Evolutionary conservation across 2,888 invertebrate genomes (phyloP), one percentile per base, ranked within the genome.

Genomic region (Drosophila nigricruria): DNA sequence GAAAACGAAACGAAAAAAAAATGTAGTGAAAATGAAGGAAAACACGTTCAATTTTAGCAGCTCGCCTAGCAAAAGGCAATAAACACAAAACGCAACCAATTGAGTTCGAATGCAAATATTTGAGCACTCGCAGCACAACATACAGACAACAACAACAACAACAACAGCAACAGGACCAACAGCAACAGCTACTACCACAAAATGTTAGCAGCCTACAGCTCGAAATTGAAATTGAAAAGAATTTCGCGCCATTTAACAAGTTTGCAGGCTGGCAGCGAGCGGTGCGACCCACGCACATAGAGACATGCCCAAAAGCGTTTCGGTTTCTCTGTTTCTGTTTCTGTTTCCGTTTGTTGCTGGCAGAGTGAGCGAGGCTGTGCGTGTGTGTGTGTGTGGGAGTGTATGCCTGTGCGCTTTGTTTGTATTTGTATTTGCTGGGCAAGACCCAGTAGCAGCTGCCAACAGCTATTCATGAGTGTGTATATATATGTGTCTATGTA

Each of bases 21-120:
- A 16, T 23, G 9, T 9, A 9, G 42, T 36, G 12, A 58, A 66
- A 69, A 60, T 42, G 59, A 61, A 65, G 60, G 25, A 70, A 77
- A 77, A 73, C 60, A 60, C 62, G 68, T 77, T 71, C 69, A 64
- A 70, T 88, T 85, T 83, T 56, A 69, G 42, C 72, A 65, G 67
- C 73, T 23, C 20, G 42, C 42, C 42, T 52, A 68, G 61, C 71
- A 74, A 83, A 76, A 73, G 64, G 88, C 88, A 89, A 86, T 88
- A 88, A 88, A 88, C 79, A 82, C 88, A 85, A 89, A 84, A 82
- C 77, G 82, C 88, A 82, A 73, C 77, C 90, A 88, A 86, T 89
- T 89, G 88, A 88, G 88, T 87, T 81, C 85, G 75, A 84, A 84
- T 84, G 88, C 89, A 85, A 85, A 85, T 84, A 85, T 84, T 84